phyloP scores from a whole-genome alignment of 2,888 invertebrate species.

The Horisme vitalbata region DNA sequence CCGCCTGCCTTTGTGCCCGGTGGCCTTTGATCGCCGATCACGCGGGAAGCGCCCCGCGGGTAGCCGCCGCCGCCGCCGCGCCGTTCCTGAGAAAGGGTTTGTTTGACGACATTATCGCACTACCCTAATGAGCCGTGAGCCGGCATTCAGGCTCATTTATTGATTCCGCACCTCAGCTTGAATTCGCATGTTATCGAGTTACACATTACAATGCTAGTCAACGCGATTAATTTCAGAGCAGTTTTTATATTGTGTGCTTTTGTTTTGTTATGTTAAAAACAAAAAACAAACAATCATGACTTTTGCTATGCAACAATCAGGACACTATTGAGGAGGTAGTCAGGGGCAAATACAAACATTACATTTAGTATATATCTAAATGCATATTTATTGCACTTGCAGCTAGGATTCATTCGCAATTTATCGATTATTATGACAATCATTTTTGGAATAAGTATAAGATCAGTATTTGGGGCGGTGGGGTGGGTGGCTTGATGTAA shows the following conservation, averaged over 20 bases:
- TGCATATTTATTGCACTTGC: no score
- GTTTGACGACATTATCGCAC: constrained; percentile 31
- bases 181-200: constrained; percentile 18
- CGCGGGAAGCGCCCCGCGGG: constrained; percentile 24
- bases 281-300: no score
- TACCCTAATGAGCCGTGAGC: constrained; percentile 39
- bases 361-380: no score
- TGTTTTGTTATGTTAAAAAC: not conserved
- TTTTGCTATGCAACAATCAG: no score
- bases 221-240: constrained; percentile 1
- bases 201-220: no score
- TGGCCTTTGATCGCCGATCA: constrained; percentile 25
- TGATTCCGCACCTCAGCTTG: not conserved
- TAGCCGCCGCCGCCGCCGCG: no score
- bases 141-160: constrained; percentile 20
- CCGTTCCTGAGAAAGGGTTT: constrained; percentile 30
- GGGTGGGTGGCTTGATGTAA: constrained; percentile 41
- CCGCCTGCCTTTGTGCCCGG: constrained; percentile 23
- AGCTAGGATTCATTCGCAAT: no score
- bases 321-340: no score
- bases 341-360: no score
- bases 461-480: no score
- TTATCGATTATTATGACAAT: no score
- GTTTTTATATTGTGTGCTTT: not conserved
- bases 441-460: no score